Evolutionary conservation across 1,140 invertebrate species (phyloP), one percentile per base, ranked within the genome.

Genomic region (Ephestia elutella): DNA sequence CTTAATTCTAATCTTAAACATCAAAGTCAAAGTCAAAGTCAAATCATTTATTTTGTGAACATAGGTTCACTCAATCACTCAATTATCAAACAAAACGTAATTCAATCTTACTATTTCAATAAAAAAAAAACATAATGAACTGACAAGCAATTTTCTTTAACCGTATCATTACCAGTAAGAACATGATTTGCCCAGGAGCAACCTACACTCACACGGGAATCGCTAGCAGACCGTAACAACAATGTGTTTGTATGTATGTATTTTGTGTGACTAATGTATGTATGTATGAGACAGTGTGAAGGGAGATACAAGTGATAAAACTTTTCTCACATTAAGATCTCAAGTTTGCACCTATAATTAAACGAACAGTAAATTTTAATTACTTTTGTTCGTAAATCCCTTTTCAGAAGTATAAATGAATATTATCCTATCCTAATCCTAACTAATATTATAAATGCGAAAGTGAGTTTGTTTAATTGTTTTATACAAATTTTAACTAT

Each of bases 201-300:
- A 56, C 49, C 57, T 21, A 53, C 35, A 63, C 69, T 75, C 72
- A 70, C 72, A 75, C 70, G 72, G 72, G 72, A 75, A 75, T 32
- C 56, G 55, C 54, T 30, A 60, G 25, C 62, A 28, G 62, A 68
- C 59, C 72, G 55, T 72, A 60, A 68, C 72, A 20, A 15, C 38
- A 35, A 35, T 35, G 32, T 15, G n/a, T 44, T 1, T 44, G 38
- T 44, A 44, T 44, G 30, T 11, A n/a, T n/a, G n/a, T n/a, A n/a
- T n/a, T n/a, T 32, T 32, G 30, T 32, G 9, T 32, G 30, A 5
- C 21, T 25, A 25, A 44, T 15, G n/a, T 15, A n/a, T 44, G 13
- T 44, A 15, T 44, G 38, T 44, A 44, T 44, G 38, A 44, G n/a
- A 44, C n/a, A 44, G 13, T 4, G 15, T 13, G 38, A 17, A 7